Conservation (phyloP, 1,140 invertebrate genomes). For the Caenorhabditis brenneri region DNA sequence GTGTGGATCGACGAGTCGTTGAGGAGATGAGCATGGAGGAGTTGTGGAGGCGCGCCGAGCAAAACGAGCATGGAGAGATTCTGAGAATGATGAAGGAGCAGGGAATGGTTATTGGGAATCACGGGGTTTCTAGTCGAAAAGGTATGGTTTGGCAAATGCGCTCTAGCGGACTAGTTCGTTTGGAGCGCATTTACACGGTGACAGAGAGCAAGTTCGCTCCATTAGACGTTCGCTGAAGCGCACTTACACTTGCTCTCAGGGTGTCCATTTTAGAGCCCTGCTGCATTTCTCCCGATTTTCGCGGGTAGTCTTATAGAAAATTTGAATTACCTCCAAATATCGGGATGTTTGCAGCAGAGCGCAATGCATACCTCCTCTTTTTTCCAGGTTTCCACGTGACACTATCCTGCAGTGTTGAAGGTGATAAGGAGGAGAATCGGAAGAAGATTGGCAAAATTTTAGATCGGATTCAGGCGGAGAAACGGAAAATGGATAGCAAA, state of each 20-base stretch:
- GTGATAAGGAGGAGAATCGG: slow-evolving; percentile 38
- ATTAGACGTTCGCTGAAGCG: too few species aligned
- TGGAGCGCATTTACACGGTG: too few species aligned
- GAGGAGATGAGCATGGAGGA: slow-evolving; percentile 44
- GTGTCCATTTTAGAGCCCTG: too few species aligned
- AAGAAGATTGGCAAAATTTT: slow-evolving; percentile 42
- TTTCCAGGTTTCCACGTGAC: slow-evolving; percentile 54
- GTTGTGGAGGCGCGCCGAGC: slow-evolving; percentile 46
- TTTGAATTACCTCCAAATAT: too few species aligned
- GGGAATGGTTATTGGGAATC: slow-evolving; percentile 5
- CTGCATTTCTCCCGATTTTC: too few species aligned
- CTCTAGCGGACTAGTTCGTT: too few species aligned
- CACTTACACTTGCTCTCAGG: too few species aligned
- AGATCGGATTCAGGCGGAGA: slow-evolving; percentile 1
- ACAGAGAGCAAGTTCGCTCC: too few species aligned
- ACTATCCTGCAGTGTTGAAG: slow-evolving; percentile 37
- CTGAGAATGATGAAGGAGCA: slow-evolving; percentile 45
- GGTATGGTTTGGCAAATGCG: slow-evolving; percentile 35
- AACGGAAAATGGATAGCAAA: neutral
- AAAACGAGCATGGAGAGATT: slow-evolving; percentile 41
- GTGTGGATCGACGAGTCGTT: slow-evolving; percentile 12
- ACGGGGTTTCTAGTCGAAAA: slow-evolving; percentile 5
- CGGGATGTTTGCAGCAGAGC: neutral
- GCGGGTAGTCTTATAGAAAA: neutral
- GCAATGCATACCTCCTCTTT: neutral